Conservation (phyloP, 2,797 vertebrate genomes). For the Tympanoctomys barrerae region DNA sequence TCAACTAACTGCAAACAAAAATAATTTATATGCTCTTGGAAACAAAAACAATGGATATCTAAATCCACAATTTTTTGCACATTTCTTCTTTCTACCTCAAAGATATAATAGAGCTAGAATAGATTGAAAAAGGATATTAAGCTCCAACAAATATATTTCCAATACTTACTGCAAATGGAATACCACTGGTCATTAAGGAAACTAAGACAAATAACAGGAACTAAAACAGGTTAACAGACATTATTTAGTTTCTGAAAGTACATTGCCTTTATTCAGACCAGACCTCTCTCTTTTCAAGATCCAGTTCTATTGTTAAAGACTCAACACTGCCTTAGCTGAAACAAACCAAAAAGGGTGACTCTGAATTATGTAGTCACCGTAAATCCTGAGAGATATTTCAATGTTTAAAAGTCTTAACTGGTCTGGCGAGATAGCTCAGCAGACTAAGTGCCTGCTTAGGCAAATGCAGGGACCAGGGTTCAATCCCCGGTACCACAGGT, state of each 20-base stretch:
- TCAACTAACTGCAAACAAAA: constrained; percentile 44
- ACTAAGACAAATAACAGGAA: constrained; percentile 20
- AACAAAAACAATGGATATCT: constrained; percentile 7
- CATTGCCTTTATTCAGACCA: not conserved
- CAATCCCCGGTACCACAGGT: too few species aligned
- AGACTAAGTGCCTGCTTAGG: not conserved
- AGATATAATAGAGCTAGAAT: not conserved
- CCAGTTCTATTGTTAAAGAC: not conserved
- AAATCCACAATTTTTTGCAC: not conserved
- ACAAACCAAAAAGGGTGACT: constrained; percentile 12
- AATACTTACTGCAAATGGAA: not conserved
- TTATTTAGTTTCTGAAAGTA: constrained; percentile 32
- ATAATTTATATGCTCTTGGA: not conserved
- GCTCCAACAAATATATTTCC: not conserved
- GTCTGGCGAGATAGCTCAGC: too few species aligned
- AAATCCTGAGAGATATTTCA: not conserved
- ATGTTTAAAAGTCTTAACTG: not conserved
- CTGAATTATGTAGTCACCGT: not conserved
- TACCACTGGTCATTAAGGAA: constrained; percentile 14
- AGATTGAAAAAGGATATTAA: not conserved
- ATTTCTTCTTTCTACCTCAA: constrained; percentile 1
- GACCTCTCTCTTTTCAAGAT: not conserved
- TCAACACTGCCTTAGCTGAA: not conserved
- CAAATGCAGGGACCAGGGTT: too few species aligned
- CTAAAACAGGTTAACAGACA: not conserved